phyloP scores from a whole-genome alignment of 2,113 vertebrate genomes.

The Eolophus roseicapilla region DNA sequence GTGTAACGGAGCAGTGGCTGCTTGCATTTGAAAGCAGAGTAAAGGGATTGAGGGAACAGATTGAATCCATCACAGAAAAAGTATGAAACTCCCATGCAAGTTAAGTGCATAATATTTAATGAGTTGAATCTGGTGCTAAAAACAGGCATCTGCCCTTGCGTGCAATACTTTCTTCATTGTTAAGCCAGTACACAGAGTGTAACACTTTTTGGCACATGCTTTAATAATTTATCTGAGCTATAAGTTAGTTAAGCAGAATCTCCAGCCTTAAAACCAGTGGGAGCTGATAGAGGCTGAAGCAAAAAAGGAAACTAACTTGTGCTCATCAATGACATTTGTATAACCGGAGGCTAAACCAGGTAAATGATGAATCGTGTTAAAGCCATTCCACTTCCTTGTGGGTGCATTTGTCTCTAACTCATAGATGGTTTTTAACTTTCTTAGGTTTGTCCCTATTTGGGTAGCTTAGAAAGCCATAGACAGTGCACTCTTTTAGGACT shows the following conservation, averaged over 20 bases:
- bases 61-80: conserved; percentile 38
- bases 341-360: not conserved
- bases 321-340: not conserved
- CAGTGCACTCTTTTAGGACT: not conserved
- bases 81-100: conserved; percentile 41
- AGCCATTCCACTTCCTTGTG: not conserved
- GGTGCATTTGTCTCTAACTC: not conserved
- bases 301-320: not conserved
- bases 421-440: not conserved
- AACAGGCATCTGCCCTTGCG: conserved; percentile 36
- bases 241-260: conserved; percentile 16
- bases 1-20: conserved; percentile 46
- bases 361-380: not conserved
- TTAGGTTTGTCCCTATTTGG: not conserved
- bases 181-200: conserved; percentile 15
- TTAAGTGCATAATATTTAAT: conserved; percentile 30
- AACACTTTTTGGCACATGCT: conserved; percentile 25
- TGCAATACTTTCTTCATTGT: conserved; percentile 24
- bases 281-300: not conserved
- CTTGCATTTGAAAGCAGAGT: conserved; percentile 20
- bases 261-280: not conserved
- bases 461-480: not conserved
- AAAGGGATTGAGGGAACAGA: conserved; percentile 22
- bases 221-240: conserved; percentile 53
- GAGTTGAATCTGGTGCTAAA: conserved; percentile 31